Base-by-base conservation (phyloP, 2,797 vertebrate species). In the Acanthurus lineatus region DNA sequence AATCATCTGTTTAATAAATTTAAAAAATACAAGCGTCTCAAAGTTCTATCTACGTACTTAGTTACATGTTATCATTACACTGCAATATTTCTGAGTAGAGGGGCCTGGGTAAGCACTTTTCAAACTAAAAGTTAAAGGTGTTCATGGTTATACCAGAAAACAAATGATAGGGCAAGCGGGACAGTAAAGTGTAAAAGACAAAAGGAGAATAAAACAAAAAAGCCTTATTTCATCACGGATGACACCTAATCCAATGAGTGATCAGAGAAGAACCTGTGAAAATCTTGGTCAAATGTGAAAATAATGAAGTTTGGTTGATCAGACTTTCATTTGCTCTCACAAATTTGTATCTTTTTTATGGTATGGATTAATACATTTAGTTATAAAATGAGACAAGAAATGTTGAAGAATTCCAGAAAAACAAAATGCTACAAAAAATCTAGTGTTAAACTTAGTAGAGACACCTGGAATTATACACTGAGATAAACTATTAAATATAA, bases 361-460 rank as follows among this genome's bases (percentile, higher is more conserved):
- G 9, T 16, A 17, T 12, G 6, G 25, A 3, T 76, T n/a, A 54
- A 22, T 8, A 66, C 17, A 22, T 57, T 54, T 2, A 56, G 35
- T 0, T 20, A 44, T 35, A 32, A 32, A 35, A 20, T 22, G 32
- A 44, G 17, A 62, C 12, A 11, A 38, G 4, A 65, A n/a, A 2
- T 57, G 44, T 42, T 20, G 2, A n/a, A 22, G 11, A 4, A 61
- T 25, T 3, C 44, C 12, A 25, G 12, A 47, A 59, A 20, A 59
- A 51, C 9, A 51, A 19, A 12, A 54, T 15, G 25, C 3, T 48
- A 12, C 1, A 4, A 17, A 11, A 64, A 12, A 40, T 68, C 15
- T 9, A 47, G 38, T 9, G 11, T 45, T 54, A 53, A 65, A 54
- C 62, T 2, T 16, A 48, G 70, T 60, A 17, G 59, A 73, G 9